Base-by-base conservation (phyloP, 2,888 invertebrate genomes). In the Cancer borealis region DNA sequence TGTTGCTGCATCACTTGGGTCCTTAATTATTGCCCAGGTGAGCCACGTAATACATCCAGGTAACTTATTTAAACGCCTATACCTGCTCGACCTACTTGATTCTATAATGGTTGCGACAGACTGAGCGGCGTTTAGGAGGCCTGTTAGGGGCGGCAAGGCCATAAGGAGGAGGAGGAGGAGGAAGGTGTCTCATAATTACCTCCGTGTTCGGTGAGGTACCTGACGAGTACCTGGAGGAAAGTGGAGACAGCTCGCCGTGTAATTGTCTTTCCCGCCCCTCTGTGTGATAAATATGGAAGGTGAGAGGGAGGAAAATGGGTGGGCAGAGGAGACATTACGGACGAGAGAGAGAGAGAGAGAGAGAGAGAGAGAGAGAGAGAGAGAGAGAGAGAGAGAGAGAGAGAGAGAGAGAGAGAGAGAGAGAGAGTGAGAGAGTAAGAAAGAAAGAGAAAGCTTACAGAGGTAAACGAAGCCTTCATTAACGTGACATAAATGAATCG, bases 201-300 rank as follows among this genome's bases (percentile, higher is more conserved):
- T 66, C 14, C 73, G 92, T 93, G 88, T 93, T 93, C 89, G 73
- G 93, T 93, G 93, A 93, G 89, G 89, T 93, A 93, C 89, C 89
- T 93, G 89, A 45, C 73, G 49, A 88, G 46, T 45, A 88, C 66
- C 66, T 30, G n/a, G 47, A 46, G 30, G 46, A n/a, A 26, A 49
- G 54, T 26, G 54, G 90, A 49, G 90, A 60, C n/a, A 54, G 90
- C 12, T 79, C 79, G 79, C 30, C 30, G 79, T 79, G 79, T 79
- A 79, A 79, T 79, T 79, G 79, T 79, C 79, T 79, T 30, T 79
- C 79, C 79, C 79, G 79, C 79, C 79, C 79, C 79, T 30, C 21
- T 14, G 79, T 79, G 90, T 54, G 49, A 90, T 30, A 90, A 30
- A 49, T 90, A 90, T 30, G 90, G 90, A 26, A 49, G 90, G 54